Evolutionary conservation across 2,113 vertebrate genomes (phyloP).

Genomic region (Pholis gunnellus): DNA sequence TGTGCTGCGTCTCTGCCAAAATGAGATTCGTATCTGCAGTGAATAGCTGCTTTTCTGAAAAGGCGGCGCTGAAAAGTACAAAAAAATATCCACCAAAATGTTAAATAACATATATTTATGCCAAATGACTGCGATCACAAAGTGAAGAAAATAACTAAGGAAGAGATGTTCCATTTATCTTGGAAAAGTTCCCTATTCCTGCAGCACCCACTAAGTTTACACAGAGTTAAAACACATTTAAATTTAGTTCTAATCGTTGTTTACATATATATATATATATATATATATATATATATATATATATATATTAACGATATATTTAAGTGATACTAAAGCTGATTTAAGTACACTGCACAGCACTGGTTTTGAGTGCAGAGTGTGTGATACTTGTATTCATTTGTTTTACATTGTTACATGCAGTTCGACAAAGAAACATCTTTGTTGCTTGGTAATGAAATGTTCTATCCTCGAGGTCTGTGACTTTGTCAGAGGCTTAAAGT

Average conservation of each 20-base stretch:
- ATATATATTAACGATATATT: neutral
- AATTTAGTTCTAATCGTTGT: neutral
- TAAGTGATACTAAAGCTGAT: neutral
- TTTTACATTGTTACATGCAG: conserved; percentile 2
- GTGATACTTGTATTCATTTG: conserved; percentile 11
- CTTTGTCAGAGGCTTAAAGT: conserved; percentile 65
- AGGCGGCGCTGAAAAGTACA: conserved; percentile 26
- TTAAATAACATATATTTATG: conserved; percentile 31
- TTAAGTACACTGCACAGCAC: neutral
- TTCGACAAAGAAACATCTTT: conserved; percentile 46
- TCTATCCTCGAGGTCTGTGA: conserved; percentile 40
- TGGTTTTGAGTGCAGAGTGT: neutral
- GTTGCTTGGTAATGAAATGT: conserved; percentile 44
- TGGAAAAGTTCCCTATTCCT: conserved; percentile 13
- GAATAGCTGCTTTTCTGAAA: conserved; percentile 63
- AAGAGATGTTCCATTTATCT: neutral
- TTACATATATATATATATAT: neutral
- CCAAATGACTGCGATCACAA: conserved; percentile 42
- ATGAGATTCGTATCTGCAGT: conserved; percentile 81
- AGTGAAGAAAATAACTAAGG: neutral
- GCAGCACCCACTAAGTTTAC: neutral
- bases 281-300: too few relatives aligned
- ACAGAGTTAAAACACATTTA: neutral
- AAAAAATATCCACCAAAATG: conserved; percentile 51
- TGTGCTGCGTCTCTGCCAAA: conserved; percentile 73